phyloP scores from a whole-genome alignment of 2,113 vertebrate genomes.

The Pyxicephalus adspersus region DNA sequence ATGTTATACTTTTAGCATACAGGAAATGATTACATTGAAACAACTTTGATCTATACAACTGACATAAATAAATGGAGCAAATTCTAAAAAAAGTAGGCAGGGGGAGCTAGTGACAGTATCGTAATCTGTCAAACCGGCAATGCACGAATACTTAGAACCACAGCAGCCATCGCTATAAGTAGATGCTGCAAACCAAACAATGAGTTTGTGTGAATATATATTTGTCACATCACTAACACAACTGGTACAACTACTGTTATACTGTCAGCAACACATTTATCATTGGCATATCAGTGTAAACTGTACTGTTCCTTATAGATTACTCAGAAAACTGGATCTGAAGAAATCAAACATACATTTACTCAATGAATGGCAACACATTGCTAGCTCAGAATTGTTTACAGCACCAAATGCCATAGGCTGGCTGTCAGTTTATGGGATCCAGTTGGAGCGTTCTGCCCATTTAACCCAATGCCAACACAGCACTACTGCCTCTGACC shows the following conservation, averaged over 20 bases:
- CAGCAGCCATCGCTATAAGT: background rate
- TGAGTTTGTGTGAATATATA: no score
- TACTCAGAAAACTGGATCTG: background rate
- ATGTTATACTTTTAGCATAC: background rate
- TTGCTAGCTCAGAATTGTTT: background rate
- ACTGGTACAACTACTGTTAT: background rate
- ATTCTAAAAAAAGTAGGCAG: constrained; percentile 25
- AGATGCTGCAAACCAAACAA: no score
- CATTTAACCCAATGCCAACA: background rate
- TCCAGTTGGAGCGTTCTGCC: background rate
- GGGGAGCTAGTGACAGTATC: constrained; percentile 25
- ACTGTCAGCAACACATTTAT: background rate
- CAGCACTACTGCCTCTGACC: background rate
- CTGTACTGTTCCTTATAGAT: background rate
- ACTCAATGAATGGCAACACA: background rate
- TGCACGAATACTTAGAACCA: background rate
- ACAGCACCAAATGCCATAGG: background rate
- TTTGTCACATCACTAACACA: background rate
- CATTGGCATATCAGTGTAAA: no score
- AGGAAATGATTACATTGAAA: constrained; percentile 13
- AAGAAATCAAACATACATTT: background rate
- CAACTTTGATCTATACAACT: background rate
- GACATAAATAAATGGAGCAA: background rate
- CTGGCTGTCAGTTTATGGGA: background rate
- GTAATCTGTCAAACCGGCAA: constrained; percentile 29